These are phyloP conservation scores for Chaunax sp. DNA, from an alignment of 2,797 vertebrate genomes.

Conservation along the genomic window DNA sequence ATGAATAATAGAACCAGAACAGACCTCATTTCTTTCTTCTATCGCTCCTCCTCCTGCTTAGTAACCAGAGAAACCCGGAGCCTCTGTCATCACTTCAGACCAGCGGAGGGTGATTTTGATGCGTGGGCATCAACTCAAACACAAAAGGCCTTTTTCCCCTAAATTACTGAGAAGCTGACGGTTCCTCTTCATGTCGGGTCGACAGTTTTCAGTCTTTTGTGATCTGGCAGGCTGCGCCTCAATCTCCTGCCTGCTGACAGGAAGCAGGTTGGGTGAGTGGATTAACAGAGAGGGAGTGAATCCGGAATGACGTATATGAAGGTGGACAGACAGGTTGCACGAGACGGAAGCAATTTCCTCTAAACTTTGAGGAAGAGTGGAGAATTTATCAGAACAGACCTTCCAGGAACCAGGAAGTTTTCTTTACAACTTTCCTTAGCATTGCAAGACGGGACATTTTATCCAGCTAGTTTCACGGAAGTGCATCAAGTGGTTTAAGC, in stretches of 20 bases:
- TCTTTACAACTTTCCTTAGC: too few species aligned
- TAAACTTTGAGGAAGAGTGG: too few species aligned
- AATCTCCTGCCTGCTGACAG: not conserved
- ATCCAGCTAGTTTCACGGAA: too few species aligned
- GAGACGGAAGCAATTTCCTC: too few species aligned
- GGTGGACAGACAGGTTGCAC: not conserved
- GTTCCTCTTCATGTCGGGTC: not conserved
- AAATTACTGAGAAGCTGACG: slow-evolving; percentile 9
- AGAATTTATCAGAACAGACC: too few species aligned
- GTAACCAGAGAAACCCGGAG: not conserved
- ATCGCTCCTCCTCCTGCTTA: not conserved
- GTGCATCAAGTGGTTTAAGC: too few species aligned
- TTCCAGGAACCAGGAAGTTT: too few species aligned
- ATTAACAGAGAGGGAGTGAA: not conserved
- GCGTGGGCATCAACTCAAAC: not conserved
- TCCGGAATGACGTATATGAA: too few species aligned
- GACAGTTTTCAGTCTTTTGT: not conserved
- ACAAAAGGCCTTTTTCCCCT: slow-evolving; percentile 2
- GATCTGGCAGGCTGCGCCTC: not conserved
- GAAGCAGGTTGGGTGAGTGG: not conserved
- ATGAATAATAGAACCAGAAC: too few species aligned
- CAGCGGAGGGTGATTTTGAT: not conserved
- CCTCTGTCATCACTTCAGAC: not conserved
- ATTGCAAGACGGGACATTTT: too few species aligned
- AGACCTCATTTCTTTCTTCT: too few species aligned